These are phyloP conservation scores for Mallotus villosus DNA, from an alignment of 2,797 vertebrate genomes.

Conservation along the genomic window DNA sequence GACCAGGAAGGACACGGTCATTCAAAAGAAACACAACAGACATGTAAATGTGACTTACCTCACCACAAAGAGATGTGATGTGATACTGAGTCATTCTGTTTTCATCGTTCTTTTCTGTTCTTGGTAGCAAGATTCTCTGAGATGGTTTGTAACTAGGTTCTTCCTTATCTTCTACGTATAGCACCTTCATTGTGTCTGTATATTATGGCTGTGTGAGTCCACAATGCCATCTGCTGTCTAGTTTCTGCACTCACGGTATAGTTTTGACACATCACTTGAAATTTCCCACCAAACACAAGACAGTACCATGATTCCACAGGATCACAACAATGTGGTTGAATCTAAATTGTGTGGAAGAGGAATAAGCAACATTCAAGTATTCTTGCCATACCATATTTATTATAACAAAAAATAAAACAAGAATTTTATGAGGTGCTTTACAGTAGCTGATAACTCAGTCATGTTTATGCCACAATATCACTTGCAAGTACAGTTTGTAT, in stretches of 20 bases:
- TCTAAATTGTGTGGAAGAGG: not conserved
- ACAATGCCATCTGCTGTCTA: conserved; percentile 4
- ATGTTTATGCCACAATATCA: no score
- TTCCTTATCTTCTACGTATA: not conserved
- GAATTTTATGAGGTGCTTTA: not conserved
- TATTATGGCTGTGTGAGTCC: not conserved
- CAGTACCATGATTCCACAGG: not conserved
- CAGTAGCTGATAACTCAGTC: not conserved
- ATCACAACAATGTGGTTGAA: not conserved
- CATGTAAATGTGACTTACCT: not conserved
- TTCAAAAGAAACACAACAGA: not conserved
- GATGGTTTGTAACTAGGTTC: not conserved
- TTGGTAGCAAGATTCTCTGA: not conserved
- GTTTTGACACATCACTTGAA: not conserved
- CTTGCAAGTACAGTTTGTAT: no score
- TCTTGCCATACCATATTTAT: no score
- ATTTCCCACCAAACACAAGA: no score
- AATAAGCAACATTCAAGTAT: not conserved
- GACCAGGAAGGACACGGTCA: not conserved
- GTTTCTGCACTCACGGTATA: not conserved
- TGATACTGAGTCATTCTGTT: not conserved
- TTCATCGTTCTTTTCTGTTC: not conserved
- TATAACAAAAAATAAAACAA: not conserved
- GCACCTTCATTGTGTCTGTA: not conserved
- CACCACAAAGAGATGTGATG: not conserved